Base-by-base conservation (phyloP, 2,888 invertebrate species). In the Petrophora chlorosata region DNA sequence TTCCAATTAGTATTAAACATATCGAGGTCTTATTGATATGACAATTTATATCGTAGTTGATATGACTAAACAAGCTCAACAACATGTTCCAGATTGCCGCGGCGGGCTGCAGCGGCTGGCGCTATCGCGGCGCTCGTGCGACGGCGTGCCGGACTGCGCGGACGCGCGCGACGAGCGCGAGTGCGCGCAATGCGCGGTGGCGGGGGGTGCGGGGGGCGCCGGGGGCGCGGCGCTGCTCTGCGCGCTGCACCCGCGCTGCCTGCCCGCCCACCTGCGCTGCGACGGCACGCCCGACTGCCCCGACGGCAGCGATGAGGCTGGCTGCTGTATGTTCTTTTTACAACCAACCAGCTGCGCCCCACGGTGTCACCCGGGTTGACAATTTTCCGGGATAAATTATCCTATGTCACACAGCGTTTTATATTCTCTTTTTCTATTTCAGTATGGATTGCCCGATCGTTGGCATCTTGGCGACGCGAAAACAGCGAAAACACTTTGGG, bases 201-300 rank as follows among this genome's bases (percentile, higher is more conserved):
- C 92, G n/a, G 94, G 94, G 28, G 56, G 57, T 4, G 56, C 89
- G 90, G 78, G 76, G 1, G 90, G 92, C 23, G 92, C 92, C n/a
- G 94, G 94, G 28, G 56, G 57, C 5, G 56, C 89, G 90, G 78
- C 76, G 3, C 85, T 96, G 56, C 96, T 96, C 65, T 97, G 97
- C 70, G 97, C 97, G 0, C 91, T 95, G 38, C 94, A 95, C 38
- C 91, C 94, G 45, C 92, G 92, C 16, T 97, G 97, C 74, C 92
- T 97, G 56, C 93, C 94, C 0, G 82, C 86, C 5, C 91, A 91
- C 41, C 92, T 94, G 62, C 92, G 95, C 49, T 97, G 97, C 74
- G 96, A 97, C 70, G 97, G 97, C 36, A 93, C 93, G 42, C 90
- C 92, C 0, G 97, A 97, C 80, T 97, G 97, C 68, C 94, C 95